Base-by-base conservation (phyloP, 1,140 invertebrate genomes). In the Mactra quadrangularis region DNA sequence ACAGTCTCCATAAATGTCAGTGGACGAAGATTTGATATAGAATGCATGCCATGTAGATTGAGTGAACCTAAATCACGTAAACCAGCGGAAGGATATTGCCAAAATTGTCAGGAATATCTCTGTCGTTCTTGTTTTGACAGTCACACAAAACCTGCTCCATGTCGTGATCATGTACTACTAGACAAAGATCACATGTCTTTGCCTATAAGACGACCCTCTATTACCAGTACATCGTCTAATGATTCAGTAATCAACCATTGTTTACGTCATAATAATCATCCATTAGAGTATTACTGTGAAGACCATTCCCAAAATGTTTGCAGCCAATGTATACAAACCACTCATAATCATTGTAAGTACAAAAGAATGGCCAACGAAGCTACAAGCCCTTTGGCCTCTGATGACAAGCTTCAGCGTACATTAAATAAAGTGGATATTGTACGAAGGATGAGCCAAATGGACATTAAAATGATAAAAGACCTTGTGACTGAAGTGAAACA, bases 11-110 rank as follows among this genome's bases (percentile, higher is more conserved):
- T n/a, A n/a, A n/a, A n/a, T n/a, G n/a, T n/a, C n/a, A n/a, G n/a
- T n/a, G n/a, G n/a, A n/a, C n/a, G n/a, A n/a, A n/a, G n/a, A n/a
- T n/a, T n/a, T n/a, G n/a, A n/a, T n/a, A n/a, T n/a, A n/a, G n/a
- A n/a, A n/a, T n/a, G n/a, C n/a, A n/a, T n/a, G n/a, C n/a, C n/a
- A n/a, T n/a, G n/a, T n/a, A n/a, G n/a, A n/a, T n/a, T n/a, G n/a
- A n/a, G n/a, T n/a, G n/a, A n/a, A n/a, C n/a, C n/a, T n/a, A n/a
- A n/a, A n/a, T n/a, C n/a, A n/a, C 57, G 57, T 29, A 19, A 17
- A 60, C 57, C 57, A 60, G 57, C 57, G 3, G 15, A 33, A 19
- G 57, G 57, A 33, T 60, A 60, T 15, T 60, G 57, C 31, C 1
- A 33, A 17, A 33, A 15, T 33, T 60, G 57, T 33, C 2, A 60